Evolutionary conservation across 2,888 invertebrate genomes (phyloP), one percentile per base, ranked within the genome.

Genomic region (Leptopilina drosophilae): DNA sequence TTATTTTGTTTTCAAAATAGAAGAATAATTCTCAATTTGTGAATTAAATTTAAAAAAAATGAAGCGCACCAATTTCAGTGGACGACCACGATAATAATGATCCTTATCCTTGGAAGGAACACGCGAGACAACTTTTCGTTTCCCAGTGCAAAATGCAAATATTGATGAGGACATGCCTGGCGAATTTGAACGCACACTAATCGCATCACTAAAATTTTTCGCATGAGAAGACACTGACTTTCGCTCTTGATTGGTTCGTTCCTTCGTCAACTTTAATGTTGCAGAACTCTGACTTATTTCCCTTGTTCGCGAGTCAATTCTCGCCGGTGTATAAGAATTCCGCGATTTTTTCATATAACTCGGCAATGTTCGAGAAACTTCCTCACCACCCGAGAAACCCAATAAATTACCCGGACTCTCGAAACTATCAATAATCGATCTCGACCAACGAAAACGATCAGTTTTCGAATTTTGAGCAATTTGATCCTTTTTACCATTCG

Each of bases 81-180:
- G 81, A 20, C 83, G 83, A 26, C 77, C 81, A 42, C 78, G 75
- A 80, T 84, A 84, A 40, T 82, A 81, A 69, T 76, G 80, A 81
- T 20, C 76, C 56, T 85, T 83, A 20, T 82, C 77, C 66, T 82
- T 87, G 42, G 81, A n/a, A 7, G 81, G 66, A 56, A 20, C 59
- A 7, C 67, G 80, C 4, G 69, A 40, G 7, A 76, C 80, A 49
- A 82, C 83, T 59, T 85, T 90, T 76, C 91, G 85, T 65, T 87
- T 88, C 0, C 89, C 90, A 3, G 91, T 91, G 78, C 91, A 91
- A 59, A 91, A 86, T 40, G 91, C 90, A 78, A 90, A 91, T 78
- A 91, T 91, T 78, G 90, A 66, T 49, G 64, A 80, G 20, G 62
- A 73, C 15, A 53, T 78, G 56, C 76, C 64, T 26, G 12, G 62